Conservation (phyloP, 53 echinoderm and acorn worm species). For the Hippasteria phrygiana region DNA sequence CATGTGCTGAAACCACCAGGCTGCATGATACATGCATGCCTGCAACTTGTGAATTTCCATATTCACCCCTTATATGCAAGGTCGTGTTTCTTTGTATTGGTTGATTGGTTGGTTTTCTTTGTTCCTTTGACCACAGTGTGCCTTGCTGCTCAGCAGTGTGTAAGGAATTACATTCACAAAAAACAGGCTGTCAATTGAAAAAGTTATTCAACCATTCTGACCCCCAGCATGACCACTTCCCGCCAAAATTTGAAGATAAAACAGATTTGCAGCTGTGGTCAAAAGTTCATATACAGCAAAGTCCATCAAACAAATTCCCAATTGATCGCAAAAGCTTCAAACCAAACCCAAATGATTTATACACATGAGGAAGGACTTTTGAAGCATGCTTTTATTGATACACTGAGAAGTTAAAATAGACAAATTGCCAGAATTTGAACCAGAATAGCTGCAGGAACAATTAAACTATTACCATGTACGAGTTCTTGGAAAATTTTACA, state of each 20-base stretch:
- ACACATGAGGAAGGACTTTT: too few species aligned
- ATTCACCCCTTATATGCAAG: not conserved
- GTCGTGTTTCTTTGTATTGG: not conserved
- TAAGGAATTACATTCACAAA: not conserved
- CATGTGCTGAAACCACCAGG: not conserved
- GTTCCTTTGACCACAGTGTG: not conserved
- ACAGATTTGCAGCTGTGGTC: not conserved
- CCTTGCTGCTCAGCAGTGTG: not conserved
- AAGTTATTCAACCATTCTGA: not conserved
- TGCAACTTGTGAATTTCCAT: not conserved
- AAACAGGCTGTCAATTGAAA: not conserved
- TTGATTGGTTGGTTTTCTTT: not conserved
- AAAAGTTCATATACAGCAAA: not conserved
- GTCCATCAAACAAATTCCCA: not conserved
- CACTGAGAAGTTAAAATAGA: too few species aligned
- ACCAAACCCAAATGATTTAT: too few species aligned
- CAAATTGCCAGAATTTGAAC: too few species aligned
- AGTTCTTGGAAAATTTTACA: too few species aligned
- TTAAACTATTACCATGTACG: too few species aligned
- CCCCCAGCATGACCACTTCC: not conserved
- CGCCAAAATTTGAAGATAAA: constrained; percentile 13
- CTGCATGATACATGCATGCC: not conserved
- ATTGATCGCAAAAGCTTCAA: too few species aligned
- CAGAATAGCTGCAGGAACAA: too few species aligned
- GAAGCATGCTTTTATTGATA: too few species aligned